A percentile compares a stretch with the other conserved stretches of the same genome.
Evolutionary conservation across 2,797 vertebrate genomes (phyloP).

Genomic region (Tympanoctomys barrerae): DNA sequence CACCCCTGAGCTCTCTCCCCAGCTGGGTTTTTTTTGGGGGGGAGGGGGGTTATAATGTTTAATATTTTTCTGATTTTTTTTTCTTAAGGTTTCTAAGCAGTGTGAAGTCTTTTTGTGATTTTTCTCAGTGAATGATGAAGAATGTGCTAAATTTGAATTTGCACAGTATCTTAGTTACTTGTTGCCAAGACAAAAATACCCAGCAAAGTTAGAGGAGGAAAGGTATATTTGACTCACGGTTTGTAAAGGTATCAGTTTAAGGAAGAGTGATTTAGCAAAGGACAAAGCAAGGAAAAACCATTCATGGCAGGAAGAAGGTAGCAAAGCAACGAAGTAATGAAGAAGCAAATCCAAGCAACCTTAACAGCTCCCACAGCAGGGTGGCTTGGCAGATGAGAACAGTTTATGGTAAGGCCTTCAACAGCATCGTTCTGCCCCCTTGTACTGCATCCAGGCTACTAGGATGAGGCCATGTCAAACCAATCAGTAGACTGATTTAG

Average conservation of each 20-base stretch:
- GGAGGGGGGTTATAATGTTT: neutral
- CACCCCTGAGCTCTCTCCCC: no score
- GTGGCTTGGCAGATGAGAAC: neutral
- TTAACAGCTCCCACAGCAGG: neutral
- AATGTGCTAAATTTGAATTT: slow-evolving; percentile 58
- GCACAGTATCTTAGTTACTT: neutral
- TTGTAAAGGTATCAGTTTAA: neutral
- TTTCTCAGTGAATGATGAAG: slow-evolving; percentile 36
- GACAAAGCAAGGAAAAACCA: neutral
- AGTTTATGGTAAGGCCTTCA: neutral
- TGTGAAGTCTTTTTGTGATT: slow-evolving; percentile 44
- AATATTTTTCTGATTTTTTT: slow-evolving; percentile 48
- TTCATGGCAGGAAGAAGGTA: neutral
- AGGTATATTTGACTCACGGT: neutral
- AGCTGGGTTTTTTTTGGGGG: no score
- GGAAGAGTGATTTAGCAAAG: neutral
- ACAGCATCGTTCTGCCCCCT: neutral
- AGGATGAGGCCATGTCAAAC: neutral
- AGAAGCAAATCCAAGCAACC: neutral
- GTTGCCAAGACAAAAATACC: neutral
- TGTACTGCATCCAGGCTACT: neutral
- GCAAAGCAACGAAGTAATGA: neutral
- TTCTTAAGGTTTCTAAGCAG: slow-evolving; percentile 26
- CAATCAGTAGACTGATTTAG: neutral
- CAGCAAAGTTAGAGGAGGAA: neutral